These are phyloP conservation scores for Protula sp. DNA, from an alignment of 2,888 invertebrate genomes.

Conservation along the genomic window DNA sequence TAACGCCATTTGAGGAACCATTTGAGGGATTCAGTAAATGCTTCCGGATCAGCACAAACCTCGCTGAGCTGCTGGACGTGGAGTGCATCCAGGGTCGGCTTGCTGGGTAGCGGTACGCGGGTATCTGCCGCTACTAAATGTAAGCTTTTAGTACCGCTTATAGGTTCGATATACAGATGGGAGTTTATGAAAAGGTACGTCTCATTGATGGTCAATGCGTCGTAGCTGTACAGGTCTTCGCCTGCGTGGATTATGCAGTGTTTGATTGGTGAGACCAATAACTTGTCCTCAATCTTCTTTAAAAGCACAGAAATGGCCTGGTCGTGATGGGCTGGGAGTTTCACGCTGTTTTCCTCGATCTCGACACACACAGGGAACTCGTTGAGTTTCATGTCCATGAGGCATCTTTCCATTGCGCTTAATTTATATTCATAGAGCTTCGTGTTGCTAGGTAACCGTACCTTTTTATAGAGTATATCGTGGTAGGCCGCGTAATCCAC, in stretches of 20 bases:
- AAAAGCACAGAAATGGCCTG: not conserved
- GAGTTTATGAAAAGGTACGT: slow-evolving; percentile 2
- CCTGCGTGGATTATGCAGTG: not conserved
- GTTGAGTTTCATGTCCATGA: slow-evolving; percentile 1
- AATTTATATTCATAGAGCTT: slow-evolving; percentile 2
- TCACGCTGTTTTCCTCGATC: not conserved
- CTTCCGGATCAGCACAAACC: not conserved
- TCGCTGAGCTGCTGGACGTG: not conserved
- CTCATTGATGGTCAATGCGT: not conserved
- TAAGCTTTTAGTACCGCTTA: not conserved
- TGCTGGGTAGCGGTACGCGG: not conserved
- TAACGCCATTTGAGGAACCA: slow-evolving; percentile 8
- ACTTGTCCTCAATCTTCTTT: slow-evolving; percentile 1
- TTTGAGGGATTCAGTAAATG: not conserved
- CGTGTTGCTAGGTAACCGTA: not conserved
- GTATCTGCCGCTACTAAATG: not conserved
- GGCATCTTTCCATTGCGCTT: not conserved
- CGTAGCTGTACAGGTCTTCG: not conserved
- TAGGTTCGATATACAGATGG: not conserved
- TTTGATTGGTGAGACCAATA: not conserved
- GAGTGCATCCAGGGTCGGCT: not conserved
- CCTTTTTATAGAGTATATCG: slow-evolving; percentile 3
- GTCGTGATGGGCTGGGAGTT: not conserved
- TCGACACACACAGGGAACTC: slow-evolving; percentile 4
- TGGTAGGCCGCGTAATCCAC: not conserved